phyloP scores from a whole-genome alignment of 2,113 vertebrate species.

The Phalacrocorax pelagicus region DNA sequence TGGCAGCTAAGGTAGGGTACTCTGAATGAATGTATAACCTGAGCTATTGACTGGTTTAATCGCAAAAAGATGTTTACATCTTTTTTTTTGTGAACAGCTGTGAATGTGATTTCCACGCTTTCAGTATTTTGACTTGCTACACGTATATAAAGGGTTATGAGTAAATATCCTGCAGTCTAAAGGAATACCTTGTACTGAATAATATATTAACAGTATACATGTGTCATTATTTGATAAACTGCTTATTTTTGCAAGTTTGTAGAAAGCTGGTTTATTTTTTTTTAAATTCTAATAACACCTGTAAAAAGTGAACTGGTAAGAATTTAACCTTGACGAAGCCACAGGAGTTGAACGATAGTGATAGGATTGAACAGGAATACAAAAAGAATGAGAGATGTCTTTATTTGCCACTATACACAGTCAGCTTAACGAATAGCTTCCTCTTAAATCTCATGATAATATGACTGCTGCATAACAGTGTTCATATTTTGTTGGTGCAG shows the following conservation, averaged over 20 bases:
- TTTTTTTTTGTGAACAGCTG: background rate
- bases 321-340: background rate
- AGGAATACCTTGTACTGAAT: background rate
- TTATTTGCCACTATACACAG: background rate
- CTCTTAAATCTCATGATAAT: background rate
- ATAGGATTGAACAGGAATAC: background rate
- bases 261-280: background rate
- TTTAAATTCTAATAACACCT: background rate
- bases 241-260: background rate
- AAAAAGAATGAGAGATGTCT: background rate
- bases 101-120: background rate
- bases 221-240: background rate
- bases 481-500: background rate
- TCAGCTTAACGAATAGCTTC: background rate
- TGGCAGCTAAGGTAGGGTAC: background rate
- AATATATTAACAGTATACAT: background rate
- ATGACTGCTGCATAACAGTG: background rate
- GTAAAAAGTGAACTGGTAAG: background rate
- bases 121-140: background rate
- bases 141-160: background rate
- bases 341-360: background rate
- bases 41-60: background rate
- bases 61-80: background rate
- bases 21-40: background rate
- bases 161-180: background rate